Conservation (phyloP, 1,140 invertebrate genomes). For the Eupristina koningsbergeri region DNA sequence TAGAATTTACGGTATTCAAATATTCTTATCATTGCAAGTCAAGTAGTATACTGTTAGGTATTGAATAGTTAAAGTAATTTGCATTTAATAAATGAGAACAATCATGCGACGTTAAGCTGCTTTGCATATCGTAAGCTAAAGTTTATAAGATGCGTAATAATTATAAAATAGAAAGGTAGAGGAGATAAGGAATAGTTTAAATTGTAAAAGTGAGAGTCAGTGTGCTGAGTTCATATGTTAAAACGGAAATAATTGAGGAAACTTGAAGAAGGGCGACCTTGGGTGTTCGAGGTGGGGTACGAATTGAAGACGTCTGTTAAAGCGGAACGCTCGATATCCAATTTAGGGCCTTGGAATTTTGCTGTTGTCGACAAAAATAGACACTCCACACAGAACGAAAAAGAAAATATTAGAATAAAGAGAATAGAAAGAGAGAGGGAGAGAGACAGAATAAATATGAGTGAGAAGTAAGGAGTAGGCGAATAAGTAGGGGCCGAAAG, state of each 20-base stretch:
- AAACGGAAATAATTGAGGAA: slow-evolving; percentile 48
- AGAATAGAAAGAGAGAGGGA: not conserved
- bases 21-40: too few species aligned
- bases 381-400: slow-evolving; percentile 49
- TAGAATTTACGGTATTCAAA: too few species aligned
- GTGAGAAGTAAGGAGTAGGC: not conserved
- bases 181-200: not conserved
- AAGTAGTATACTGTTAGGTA: too few species aligned
- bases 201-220: slow-evolving; percentile 5
- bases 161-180: not conserved
- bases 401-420: too few species aligned
- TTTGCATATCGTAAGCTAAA: too few species aligned
- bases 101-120: too few species aligned
- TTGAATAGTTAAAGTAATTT: too few species aligned
- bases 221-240: not conserved
- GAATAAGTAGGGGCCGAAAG: not conserved
- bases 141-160: not conserved
- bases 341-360: slow-evolving; percentile 71
- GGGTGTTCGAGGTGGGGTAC: slow-evolving; percentile 33
- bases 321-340: slow-evolving; percentile 66
- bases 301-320: slow-evolving; percentile 59
- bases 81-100: too few species aligned
- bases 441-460: not conserved
- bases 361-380: slow-evolving; percentile 68
- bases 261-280: slow-evolving; percentile 62